Conservation (phyloP, 2,888 invertebrate species). For the Meiosimyza decipiens region DNA sequence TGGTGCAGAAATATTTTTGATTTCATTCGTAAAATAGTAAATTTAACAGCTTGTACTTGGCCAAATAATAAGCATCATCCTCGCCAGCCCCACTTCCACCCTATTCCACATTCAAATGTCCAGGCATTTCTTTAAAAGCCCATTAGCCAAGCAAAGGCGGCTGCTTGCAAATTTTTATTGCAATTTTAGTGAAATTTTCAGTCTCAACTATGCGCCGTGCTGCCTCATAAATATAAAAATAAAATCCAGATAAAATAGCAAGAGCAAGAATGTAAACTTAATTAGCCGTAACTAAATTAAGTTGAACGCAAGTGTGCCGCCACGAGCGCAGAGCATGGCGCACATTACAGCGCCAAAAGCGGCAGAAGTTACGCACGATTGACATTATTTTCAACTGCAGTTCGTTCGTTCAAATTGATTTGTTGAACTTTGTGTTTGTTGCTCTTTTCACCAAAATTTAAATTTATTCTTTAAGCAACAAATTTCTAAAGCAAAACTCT, state of each 20-base stretch:
- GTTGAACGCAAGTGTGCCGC: background rate
- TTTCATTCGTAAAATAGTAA: too few relatives aligned
- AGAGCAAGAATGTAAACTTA: conserved; percentile 1
- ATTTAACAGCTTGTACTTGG: too few relatives aligned
- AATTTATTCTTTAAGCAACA: background rate
- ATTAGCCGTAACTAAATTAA: conserved; percentile 1
- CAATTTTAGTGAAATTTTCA: too few relatives aligned
- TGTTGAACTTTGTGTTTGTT: background rate
- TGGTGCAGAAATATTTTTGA: conserved; percentile 4
- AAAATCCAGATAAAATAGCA: background rate
- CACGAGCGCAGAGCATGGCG: background rate
- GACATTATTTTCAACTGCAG: background rate
- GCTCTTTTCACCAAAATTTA: background rate
- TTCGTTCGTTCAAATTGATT: background rate
- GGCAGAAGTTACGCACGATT: conserved; percentile 7
- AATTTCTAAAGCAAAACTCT: background rate
- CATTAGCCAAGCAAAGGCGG: too few relatives aligned
- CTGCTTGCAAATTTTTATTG: too few relatives aligned
- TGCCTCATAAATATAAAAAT: background rate
- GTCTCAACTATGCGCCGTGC: too few relatives aligned
- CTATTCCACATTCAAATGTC: too few relatives aligned
- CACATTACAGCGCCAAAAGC: background rate
- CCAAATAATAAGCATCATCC: too few relatives aligned
- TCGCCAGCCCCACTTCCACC: too few relatives aligned
- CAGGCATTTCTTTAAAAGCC: too few relatives aligned